Evolutionary conservation across 2,888 invertebrate species (phyloP).

Genomic region (Punctoribates punctum): DNA sequence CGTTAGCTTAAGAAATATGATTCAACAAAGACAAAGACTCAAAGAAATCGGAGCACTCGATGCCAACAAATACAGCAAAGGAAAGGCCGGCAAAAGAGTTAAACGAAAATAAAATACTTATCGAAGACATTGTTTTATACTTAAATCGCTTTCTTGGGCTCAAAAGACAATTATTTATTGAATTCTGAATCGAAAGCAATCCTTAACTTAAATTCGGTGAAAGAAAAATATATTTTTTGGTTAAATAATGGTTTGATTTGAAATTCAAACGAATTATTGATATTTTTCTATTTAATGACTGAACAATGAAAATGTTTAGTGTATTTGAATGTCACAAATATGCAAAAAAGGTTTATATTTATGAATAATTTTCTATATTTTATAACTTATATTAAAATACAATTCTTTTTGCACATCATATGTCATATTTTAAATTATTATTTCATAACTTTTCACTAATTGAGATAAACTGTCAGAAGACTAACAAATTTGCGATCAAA

Average conservation of each 20-base stretch:
- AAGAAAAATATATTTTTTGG: not conserved
- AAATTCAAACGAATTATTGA: no score
- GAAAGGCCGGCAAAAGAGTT: conserved; percentile 37
- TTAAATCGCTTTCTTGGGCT: not conserved
- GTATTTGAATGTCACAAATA: no score
- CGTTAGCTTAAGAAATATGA: conserved; percentile 54
- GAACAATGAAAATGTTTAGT: no score
- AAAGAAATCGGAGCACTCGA: conserved; percentile 47
- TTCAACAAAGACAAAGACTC: conserved; percentile 54
- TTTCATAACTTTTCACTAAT: conserved; percentile 25
- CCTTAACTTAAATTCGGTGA: not conserved
- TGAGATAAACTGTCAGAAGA: not conserved
- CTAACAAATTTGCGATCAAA: conserved; percentile 20
- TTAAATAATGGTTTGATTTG: no score
- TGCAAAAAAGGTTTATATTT: not conserved
- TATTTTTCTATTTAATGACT: no score
- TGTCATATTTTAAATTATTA: conserved; percentile 31
- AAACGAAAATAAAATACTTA: conserved; percentile 37
- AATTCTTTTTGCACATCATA: conserved; percentile 6
- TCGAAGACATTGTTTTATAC: not conserved
- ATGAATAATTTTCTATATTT: conserved; percentile 21
- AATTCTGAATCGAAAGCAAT: not conserved
- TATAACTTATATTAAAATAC: not conserved
- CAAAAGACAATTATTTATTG: not conserved
- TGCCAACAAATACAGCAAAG: conserved; percentile 35